Evolutionary conservation across 2,888 invertebrate species (phyloP), one percentile per base, ranked within the genome.

Genomic region (Scelioninae gen. 2): DNA sequence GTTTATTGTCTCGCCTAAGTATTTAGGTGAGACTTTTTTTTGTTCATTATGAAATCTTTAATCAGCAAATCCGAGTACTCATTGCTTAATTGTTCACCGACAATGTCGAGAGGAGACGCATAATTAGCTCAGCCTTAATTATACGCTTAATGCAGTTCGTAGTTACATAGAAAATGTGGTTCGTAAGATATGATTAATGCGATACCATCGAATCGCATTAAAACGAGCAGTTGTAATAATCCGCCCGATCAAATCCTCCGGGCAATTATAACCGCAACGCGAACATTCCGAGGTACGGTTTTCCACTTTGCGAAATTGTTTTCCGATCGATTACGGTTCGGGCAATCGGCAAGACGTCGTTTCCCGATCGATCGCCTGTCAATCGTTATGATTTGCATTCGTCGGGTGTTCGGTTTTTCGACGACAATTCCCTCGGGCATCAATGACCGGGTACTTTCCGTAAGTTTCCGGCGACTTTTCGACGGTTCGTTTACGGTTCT

Each of bases 1-100:
- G 52, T 52, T 64, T 64, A 64, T 57, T 65, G 65, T 65, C 55
- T 46, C 39, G 41, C 46, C 28, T 33, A 33, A 57, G 33, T 50
- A 48, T 57, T 67, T 50, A 67, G 25, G 16, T 19, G 43, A 46
- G 55, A 46, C 50, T 57, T 67, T 65, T 46, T 39, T 39, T 57
- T 25, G 3, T 41, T 57, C 43, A 19, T 71, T 63, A 58, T 64
- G 70, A 71, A 71, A 71, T 60, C 64, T 53, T 53, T 37, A 69
- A 61, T 25, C 37, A 45, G 15, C 46, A 10, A 58, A 31, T 41
- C 53, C 37, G 16, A 58, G 50, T 31, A 35, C 22, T 60, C 60
- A 67, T 72, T 72, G 65, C 72, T 65, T 65, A 72, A 72, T 65
- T 72, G 50, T 33, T 60, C 28, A 33, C 55, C 65, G 60, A 72